These are phyloP conservation scores for Musca domestica DNA, from an alignment of 1,140 invertebrate genomes.

Conservation along the genomic window DNA sequence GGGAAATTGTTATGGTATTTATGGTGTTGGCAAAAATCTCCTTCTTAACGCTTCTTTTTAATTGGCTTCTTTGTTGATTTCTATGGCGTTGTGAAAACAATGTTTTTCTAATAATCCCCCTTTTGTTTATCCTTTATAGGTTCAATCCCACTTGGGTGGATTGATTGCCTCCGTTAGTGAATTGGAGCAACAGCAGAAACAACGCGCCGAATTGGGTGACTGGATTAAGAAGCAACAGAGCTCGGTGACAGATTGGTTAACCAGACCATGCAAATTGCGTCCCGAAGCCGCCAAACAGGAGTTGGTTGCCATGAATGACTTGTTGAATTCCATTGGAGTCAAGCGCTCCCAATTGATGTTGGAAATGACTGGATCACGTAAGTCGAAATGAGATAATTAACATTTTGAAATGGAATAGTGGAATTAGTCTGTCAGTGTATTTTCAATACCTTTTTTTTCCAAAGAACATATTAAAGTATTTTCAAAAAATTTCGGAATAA, in stretches of 20 bases:
- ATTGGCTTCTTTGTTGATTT: slow-evolving; percentile 1
- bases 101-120: not conserved
- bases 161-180: slow-evolving; percentile 74
- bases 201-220: slow-evolving; percentile 72
- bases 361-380: slow-evolving; percentile 65
- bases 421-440: too few species aligned
- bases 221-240: slow-evolving; percentile 81
- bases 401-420: too few species aligned
- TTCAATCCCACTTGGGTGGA: slow-evolving; percentile 78
- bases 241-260: slow-evolving; percentile 76
- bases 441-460: too few species aligned
- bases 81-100: not conserved
- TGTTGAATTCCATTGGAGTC: slow-evolving; percentile 70
- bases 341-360: slow-evolving; percentile 66
- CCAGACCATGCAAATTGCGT: slow-evolving; percentile 79
- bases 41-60: not conserved
- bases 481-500: too few species aligned
- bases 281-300: slow-evolving; percentile 85
- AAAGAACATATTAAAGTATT: too few species aligned
- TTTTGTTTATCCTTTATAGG: slow-evolving; percentile 56
- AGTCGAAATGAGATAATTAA: too few species aligned
- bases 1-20: not conserved
- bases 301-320: slow-evolving; percentile 78
- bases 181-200: slow-evolving; percentile 78
- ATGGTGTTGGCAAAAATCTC: not conserved